Percentiles rank a stretch among this genome's conserved stretches.
Evolutionary conservation across 2,888 invertebrate species (phyloP).

Genomic region (Drosophila phalerata): DNA sequence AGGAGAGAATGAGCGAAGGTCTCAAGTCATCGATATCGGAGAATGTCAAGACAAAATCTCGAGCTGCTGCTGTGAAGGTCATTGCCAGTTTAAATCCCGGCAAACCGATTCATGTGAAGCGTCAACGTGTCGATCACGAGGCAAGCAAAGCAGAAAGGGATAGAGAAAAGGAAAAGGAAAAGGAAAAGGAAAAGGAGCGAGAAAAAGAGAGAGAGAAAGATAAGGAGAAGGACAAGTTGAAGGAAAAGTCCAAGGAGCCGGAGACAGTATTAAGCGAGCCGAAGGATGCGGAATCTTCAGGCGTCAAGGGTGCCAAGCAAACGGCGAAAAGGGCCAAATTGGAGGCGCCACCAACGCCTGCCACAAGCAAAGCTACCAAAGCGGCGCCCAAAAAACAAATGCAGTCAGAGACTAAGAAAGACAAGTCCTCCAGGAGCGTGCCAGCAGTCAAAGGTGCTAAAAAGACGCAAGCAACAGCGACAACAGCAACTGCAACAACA

Average conservation of each 20-base stretch:
- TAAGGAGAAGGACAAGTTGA: conserved; percentile 28
- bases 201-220: conserved; percentile 7
- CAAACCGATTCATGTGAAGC: conserved; percentile 61
- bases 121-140: conserved; percentile 48
- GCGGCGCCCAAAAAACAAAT: conserved; percentile 30
- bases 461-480: conserved; percentile 21
- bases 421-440: conserved; percentile 11
- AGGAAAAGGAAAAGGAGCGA: conserved; percentile 9
- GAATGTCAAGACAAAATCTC: conserved; percentile 85
- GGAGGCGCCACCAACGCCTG: conserved; percentile 24
- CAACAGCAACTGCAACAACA: conserved; percentile 13
- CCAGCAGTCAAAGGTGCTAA: conserved; percentile 41
- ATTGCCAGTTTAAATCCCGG: conserved; percentile 75
- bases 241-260: conserved; percentile 31
- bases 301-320: conserved; percentile 47
- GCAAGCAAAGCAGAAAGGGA: conserved; percentile 21
- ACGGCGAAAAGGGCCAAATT: conserved; percentile 59
- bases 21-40: conserved; percentile 86
- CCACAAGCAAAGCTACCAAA: conserved; percentile 21
- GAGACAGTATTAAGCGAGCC: conserved; percentile 40
- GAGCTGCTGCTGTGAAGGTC: conserved; percentile 84
- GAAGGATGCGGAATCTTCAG: conserved; percentile 45
- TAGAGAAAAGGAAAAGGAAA: conserved; percentile 31
- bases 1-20: conserved; percentile 82
- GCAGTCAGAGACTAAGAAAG: conserved; percentile 40